Percentiles rank a stretch among this genome's conserved stretches.
phyloP scores from a whole-genome alignment of 2,113 vertebrate genomes.

The Psephotus haematonotus region DNA sequence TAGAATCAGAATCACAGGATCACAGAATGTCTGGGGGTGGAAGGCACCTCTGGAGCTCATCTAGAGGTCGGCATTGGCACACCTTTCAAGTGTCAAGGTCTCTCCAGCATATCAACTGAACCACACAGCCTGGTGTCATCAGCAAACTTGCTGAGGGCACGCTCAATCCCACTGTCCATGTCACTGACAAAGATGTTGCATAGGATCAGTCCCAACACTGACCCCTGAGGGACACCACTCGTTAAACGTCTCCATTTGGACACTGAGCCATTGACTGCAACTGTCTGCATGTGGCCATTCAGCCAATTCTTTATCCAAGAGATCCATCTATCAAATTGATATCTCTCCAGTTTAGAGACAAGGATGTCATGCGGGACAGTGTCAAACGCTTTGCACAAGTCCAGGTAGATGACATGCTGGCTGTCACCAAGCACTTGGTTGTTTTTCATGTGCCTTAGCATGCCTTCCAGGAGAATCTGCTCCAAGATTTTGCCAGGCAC shows the following conservation, averaged over 20 bases:
- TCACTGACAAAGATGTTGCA: not conserved
- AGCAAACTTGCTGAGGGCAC: not conserved
- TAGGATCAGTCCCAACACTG: not conserved
- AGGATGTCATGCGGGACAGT: not conserved
- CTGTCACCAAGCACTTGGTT: not conserved
- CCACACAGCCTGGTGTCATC: not conserved
- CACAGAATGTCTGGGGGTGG: not conserved
- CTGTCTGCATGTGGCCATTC: not conserved
- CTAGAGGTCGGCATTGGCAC: not conserved
- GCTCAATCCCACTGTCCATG: not conserved
- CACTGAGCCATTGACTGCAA: not conserved
- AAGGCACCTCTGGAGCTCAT: not conserved
- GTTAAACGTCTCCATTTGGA: not conserved
- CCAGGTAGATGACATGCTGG: not conserved
- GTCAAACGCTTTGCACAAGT: not conserved
- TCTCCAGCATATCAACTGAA: not conserved
- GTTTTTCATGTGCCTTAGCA: not conserved
- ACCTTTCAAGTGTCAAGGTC: not conserved
- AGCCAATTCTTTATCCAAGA: not conserved
- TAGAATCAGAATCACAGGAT: not conserved
- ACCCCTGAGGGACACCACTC: not conserved
- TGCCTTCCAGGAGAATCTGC: not conserved
- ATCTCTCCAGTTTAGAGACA: not conserved
- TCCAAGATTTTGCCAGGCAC: not conserved
- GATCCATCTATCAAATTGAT: not conserved